Evolutionary conservation across 1,140 invertebrate genomes (phyloP).

Genomic region (Drosophila repletoides): DNA sequence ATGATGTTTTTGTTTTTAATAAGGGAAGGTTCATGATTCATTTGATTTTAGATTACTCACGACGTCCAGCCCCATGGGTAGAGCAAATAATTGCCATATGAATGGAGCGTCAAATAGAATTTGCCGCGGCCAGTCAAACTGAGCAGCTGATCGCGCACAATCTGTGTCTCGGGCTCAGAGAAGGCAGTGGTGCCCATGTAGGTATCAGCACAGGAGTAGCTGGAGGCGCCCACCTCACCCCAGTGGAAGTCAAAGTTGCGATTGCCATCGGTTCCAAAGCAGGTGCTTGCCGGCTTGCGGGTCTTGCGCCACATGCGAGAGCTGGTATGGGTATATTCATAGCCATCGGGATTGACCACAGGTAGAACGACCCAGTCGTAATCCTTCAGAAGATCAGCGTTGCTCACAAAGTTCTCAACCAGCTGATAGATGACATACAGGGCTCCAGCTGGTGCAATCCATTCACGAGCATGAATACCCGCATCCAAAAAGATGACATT

Average conservation of each 20-base stretch:
- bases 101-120: conserved; percentile 88
- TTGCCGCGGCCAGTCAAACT: conserved; percentile 84
- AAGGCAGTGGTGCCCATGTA: conserved; percentile 86
- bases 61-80: conserved; percentile 89
- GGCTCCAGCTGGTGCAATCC: conserved; percentile 87
- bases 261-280: conserved; percentile 86
- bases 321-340: conserved; percentile 69
- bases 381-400: conserved; percentile 82
- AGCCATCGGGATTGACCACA: conserved; percentile 84
- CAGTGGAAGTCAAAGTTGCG: conserved; percentile 88
- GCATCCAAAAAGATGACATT: conserved; percentile 84
- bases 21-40: conserved; percentile 79
- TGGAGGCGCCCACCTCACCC: conserved; percentile 87
- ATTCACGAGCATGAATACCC: conserved; percentile 87
- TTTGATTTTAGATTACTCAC: conserved; percentile 53
- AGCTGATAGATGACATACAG: conserved; percentile 86
- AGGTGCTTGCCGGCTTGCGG: conserved; percentile 68
- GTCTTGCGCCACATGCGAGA: conserved; percentile 85
- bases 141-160: conserved; percentile 82
- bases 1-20: background rate
- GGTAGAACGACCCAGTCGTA: conserved; percentile 86
- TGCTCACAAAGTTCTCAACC: conserved; percentile 83
- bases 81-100: conserved; percentile 87
- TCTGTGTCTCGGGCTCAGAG: conserved; percentile 87
- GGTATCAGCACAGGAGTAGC: conserved; percentile 86